phyloP scores from a whole-genome alignment of 1,140 invertebrate genomes.

The Magallana angulata region DNA sequence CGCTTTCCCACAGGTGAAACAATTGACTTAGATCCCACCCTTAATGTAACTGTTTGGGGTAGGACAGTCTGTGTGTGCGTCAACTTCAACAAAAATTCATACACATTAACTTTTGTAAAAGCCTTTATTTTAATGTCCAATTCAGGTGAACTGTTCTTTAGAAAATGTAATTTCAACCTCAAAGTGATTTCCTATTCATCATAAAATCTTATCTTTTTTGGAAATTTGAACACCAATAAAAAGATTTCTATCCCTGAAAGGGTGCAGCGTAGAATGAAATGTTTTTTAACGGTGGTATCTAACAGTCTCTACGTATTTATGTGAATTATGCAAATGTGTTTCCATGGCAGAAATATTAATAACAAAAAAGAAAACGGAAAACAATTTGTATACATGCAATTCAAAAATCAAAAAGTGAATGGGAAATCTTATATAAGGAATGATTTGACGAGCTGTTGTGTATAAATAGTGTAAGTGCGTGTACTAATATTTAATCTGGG shows the following conservation, averaged over 20 bases:
- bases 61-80: not conserved
- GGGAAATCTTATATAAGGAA: no score
- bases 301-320: not conserved
- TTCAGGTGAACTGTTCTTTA: conserved; percentile 28
- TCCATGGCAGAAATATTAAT: not conserved
- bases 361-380: not conserved
- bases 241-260: not conserved
- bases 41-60: not conserved
- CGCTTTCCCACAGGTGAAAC: not conserved
- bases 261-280: conserved; percentile 3
- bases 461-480: no score
- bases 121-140: conserved; percentile 3
- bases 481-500: no score
- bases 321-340: conserved; percentile 20
- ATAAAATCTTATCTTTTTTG: conserved; percentile 22
- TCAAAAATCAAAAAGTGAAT: no score
- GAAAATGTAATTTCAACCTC: not conserved
- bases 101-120: conserved; percentile 24
- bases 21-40: not conserved
- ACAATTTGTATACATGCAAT: no score
- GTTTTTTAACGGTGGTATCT: not conserved
- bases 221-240: conserved; percentile 18
- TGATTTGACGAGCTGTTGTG: no score
- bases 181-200: conserved; percentile 9
- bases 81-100: not conserved